A percentile compares a stretch with the other conserved stretches of the same genome.
phyloP scores from a whole-genome alignment of 1,140 invertebrate species.

The Elymnias hypermnestra region DNA sequence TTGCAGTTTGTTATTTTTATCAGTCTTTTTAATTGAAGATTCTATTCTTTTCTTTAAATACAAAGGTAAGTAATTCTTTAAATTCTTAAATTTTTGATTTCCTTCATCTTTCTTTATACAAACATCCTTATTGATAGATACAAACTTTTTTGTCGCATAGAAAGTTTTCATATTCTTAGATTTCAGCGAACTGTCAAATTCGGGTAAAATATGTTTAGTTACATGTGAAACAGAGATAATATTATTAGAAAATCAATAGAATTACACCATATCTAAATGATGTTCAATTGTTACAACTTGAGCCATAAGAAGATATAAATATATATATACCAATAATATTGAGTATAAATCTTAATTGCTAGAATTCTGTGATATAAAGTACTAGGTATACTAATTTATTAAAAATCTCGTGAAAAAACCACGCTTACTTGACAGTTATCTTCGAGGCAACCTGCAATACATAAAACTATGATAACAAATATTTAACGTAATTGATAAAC shows the following conservation, averaged over 20 bases:
- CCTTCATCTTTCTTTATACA: not conserved
- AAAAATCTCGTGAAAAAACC: too few species aligned
- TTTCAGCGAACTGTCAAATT: too few species aligned
- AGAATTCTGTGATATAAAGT: too few species aligned
- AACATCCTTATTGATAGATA: not conserved
- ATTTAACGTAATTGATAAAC: not conserved
- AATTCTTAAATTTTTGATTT: not conserved
- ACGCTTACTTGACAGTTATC: constrained; percentile 29
- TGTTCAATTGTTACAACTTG: too few species aligned
- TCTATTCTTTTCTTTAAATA: constrained; percentile 31
- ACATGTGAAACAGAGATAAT: too few species aligned
- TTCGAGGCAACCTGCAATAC: constrained; percentile 42
- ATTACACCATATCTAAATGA: not conserved
- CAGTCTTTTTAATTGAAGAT: not conserved
- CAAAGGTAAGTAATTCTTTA: constrained; percentile 29
- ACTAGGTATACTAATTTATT: too few species aligned
- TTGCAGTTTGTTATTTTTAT: not conserved
- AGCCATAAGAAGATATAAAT: too few species aligned
- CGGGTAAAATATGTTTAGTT: too few species aligned
- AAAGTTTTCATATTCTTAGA: constrained; percentile 27
- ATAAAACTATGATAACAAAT: not conserved
- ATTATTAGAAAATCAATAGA: not conserved
- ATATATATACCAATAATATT: too few species aligned
- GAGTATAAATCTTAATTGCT: too few species aligned
- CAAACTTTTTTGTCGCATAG: constrained; percentile 1